These are phyloP conservation scores for Sclerodermus sp. DNA, from an alignment of 2,888 invertebrate genomes.

Conservation along the genomic window DNA sequence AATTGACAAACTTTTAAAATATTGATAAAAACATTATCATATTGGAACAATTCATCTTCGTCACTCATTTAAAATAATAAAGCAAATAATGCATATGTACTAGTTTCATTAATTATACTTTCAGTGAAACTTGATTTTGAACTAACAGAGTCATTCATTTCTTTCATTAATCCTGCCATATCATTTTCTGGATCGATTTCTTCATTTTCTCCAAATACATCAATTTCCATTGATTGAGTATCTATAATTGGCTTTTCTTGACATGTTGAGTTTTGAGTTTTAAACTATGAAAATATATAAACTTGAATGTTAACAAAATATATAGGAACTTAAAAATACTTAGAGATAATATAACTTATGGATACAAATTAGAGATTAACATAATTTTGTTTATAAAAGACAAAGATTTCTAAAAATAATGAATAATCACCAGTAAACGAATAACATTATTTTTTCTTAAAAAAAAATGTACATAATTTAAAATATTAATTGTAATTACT, in stretches of 20 bases:
- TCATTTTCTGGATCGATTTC: conserved; percentile 55
- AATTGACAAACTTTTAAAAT: too few relatives aligned
- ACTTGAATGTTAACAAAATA: conserved; percentile 1
- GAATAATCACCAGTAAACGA: too few relatives aligned
- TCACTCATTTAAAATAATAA: conserved; percentile 52
- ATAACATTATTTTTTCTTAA: too few relatives aligned
- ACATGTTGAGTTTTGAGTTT: conserved; percentile 33
- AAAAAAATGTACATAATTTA: too few relatives aligned
- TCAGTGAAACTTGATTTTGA: conserved; percentile 48
- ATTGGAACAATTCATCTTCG: conserved; percentile 45
- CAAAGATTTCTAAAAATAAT: too few relatives aligned
- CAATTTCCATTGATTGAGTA: conserved; percentile 41
- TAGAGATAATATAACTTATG: too few relatives aligned
- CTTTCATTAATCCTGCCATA: conserved; percentile 55
- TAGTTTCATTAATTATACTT: conserved; percentile 52
- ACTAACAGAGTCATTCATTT: conserved; percentile 49
- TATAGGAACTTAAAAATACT: too few relatives aligned
- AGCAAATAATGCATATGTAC: conserved; percentile 55
- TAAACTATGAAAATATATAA: conserved; percentile 30
- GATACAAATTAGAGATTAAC: too few relatives aligned
- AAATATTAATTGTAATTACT: too few relatives aligned
- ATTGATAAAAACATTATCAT: too few relatives aligned
- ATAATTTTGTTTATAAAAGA: too few relatives aligned
- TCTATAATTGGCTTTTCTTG: conserved; percentile 24
- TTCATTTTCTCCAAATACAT: conserved; percentile 41